phyloP scores from a whole-genome alignment of 2,888 invertebrate species.

The Ischnura elegans region DNA sequence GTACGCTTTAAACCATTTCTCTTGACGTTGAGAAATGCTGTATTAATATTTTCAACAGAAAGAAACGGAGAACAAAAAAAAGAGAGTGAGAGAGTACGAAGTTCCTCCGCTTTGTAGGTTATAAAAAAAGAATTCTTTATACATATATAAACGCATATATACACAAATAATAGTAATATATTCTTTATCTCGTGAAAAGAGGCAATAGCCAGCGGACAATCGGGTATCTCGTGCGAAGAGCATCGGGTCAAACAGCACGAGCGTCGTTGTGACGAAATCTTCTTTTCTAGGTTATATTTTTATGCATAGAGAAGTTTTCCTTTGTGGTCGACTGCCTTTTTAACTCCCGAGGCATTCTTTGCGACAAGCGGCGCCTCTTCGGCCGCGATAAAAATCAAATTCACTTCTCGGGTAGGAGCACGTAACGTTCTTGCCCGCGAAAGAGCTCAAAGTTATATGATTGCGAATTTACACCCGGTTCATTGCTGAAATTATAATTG shows the following conservation, averaged over 20 bases:
- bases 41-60: neutral
- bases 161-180: neutral
- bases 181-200: neutral
- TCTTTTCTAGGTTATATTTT: constrained; percentile 28
- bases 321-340: constrained; percentile 14
- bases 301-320: neutral
- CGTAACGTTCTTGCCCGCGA: neutral
- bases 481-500: too few relatives aligned
- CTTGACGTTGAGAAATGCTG: neutral
- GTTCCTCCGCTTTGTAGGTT: neutral
- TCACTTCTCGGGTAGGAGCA: neutral
- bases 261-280: neutral
- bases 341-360: neutral
- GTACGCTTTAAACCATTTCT: neutral
- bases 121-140: neutral
- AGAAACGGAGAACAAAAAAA: neutral
- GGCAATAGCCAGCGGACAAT: constrained; percentile 11
- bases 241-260: neutral
- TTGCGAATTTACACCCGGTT: neutral
- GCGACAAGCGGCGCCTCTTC: neutral
- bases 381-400: neutral
- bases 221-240: constrained; percentile 9
- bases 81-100: neutral
- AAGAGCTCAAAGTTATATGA: neutral
- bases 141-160: neutral